Evolutionary conservation across 2,113 vertebrate genomes (phyloP).

Genomic region (Eulemur macaco): DNA sequence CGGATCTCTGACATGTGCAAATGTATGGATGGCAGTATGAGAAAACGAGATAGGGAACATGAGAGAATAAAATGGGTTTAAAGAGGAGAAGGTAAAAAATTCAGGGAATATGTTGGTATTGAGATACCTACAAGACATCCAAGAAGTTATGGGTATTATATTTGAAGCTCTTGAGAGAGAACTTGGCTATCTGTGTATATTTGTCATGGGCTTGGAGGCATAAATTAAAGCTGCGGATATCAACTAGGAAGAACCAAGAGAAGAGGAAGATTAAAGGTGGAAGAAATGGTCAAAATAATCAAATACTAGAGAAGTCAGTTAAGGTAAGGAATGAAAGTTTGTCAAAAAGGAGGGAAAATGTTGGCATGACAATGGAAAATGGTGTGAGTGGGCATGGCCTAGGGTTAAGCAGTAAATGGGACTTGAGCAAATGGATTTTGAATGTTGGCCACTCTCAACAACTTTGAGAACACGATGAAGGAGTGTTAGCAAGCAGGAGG

Average conservation of each 20-base stretch:
- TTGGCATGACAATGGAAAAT: background rate
- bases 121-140: background rate
- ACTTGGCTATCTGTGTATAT: background rate
- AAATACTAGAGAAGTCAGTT: background rate
- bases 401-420: background rate
- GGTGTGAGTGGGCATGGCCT: background rate
- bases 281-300: background rate
- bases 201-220: background rate
- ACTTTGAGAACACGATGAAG: background rate
- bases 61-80: background rate
- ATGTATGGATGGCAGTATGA: background rate
- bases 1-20: background rate
- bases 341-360: background rate
- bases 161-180: background rate
- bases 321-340: background rate
- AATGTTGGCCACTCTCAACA: background rate
- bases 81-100: background rate
- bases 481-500: background rate
- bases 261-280: background rate
- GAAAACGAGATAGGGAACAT: background rate
- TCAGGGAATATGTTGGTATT: background rate
- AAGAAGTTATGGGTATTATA: background rate
- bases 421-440: background rate
- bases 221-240: background rate
- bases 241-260: background rate